Percentiles rank a stretch among this genome's conserved stretches.
Conservation (phyloP, 1,140 invertebrate genomes). For the Drosophila ogumai region DNA sequence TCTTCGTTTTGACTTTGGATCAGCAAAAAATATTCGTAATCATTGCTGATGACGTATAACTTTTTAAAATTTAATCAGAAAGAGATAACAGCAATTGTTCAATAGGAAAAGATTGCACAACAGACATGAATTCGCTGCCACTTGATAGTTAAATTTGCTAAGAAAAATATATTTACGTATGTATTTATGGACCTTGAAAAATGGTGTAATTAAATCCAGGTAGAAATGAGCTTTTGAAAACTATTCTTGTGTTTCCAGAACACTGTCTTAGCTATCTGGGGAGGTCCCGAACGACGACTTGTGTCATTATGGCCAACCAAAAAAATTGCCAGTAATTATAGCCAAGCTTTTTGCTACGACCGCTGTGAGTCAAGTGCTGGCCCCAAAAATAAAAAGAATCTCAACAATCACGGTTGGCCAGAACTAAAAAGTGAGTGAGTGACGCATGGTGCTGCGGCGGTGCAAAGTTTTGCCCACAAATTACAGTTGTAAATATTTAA, state of each 20-base stretch:
- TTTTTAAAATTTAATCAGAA: constrained; percentile 9
- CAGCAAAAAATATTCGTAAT: background rate
- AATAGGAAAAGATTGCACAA: constrained; percentile 8
- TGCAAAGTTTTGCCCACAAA: constrained; percentile 30
- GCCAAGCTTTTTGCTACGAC: background rate
- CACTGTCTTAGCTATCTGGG: background rate
- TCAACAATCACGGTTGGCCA: constrained; percentile 25
- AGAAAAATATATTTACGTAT: too few relatives aligned
- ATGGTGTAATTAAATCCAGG: constrained; percentile 3
- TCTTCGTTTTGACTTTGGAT: background rate
- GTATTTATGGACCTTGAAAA: background rate
- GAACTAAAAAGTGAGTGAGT: constrained; percentile 13
- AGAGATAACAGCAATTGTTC: constrained; percentile 17
- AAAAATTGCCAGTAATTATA: constrained; percentile 23
- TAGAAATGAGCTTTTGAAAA: background rate
- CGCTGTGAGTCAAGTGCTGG: constrained; percentile 17
- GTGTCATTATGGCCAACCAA: background rate
- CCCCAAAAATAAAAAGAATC: background rate
- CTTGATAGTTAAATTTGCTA: background rate
- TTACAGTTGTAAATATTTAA: constrained; percentile 47
- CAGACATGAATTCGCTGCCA: background rate
- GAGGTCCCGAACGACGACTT: background rate
- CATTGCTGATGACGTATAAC: constrained; percentile 9
- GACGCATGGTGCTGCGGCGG: constrained; percentile 17
- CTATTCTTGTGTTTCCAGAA: background rate